Evolutionary conservation across 2,113 vertebrate species (phyloP).

Genomic region (Alligator mississippiensis): DNA sequence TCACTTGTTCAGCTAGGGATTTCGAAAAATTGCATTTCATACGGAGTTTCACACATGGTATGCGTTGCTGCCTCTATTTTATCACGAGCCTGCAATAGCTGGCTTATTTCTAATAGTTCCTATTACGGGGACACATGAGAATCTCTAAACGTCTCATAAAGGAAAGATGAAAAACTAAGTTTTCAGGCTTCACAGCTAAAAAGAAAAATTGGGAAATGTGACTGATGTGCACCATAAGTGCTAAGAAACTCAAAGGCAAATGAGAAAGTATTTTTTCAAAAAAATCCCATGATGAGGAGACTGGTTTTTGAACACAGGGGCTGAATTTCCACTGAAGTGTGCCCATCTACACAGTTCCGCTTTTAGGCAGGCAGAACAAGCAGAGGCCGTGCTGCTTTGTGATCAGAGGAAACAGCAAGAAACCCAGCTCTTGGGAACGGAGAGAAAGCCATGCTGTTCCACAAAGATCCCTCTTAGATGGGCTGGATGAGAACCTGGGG

Average conservation of each 20-base stretch:
- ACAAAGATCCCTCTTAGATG: not conserved
- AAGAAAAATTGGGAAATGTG: not conserved
- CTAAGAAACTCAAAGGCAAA: not conserved
- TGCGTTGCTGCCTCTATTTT: not conserved
- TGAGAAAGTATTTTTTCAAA: not conserved
- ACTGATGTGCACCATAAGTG: not conserved
- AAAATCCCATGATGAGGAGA: not conserved
- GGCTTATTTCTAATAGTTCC: not conserved
- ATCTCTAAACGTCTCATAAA: not conserved
- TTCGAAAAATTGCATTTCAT: not conserved
- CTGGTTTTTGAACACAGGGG: not conserved
- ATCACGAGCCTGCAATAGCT: not conserved
- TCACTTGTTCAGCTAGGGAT: too few relatives aligned
- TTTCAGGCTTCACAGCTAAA: not conserved
- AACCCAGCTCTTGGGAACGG: too few relatives aligned
- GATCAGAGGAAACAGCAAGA: not conserved
- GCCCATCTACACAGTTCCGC: not conserved
- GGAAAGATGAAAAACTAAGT: not conserved
- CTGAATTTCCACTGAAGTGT: not conserved
- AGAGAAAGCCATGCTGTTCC: too few relatives aligned
- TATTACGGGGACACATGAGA: not conserved
- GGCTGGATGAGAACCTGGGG: too few relatives aligned
- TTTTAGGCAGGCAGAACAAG: not conserved
- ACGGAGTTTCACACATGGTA: not conserved
- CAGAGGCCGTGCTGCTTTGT: not conserved